Base-by-base conservation (phyloP, 2,888 invertebrate species). In the Agriopis leucophaearia region DNA sequence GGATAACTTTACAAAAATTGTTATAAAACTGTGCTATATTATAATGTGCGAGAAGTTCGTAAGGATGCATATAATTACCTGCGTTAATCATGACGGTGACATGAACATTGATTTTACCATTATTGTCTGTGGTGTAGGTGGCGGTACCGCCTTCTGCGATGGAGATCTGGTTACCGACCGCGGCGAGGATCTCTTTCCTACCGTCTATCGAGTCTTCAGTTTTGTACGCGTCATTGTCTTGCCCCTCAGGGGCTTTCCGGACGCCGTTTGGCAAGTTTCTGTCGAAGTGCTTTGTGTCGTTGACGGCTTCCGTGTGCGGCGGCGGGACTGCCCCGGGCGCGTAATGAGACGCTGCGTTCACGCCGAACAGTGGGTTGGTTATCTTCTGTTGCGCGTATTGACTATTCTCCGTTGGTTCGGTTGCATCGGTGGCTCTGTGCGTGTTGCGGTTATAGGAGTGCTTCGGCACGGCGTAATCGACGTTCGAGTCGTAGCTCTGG, bases 21-120 rank as follows among this genome's bases (percentile, higher is more conserved):
- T 76, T 72, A 75, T 82, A 74, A 78, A 72, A 52, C 74, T 81
- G 87, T 88, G 87, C 88, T 81, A 72, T 75, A 74, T 72, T 70
- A 64, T 69, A 69, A 72, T 78, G 80, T 78, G 78, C 78, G 51
- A 42, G 69, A 68, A 69, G 83, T 89, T 88, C 88, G 85, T 90
- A 92, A 89, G 92, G 93, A 94, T 92, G 94, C 92, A 93, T 91
- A 92, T 93, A 93, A 90, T 94, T 92, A 88, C 95, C 95, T 80
- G 96, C 96, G 87, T 96, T 96, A 85, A 97, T 98, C 94, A 97
- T 96, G 91, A 97, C 97, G 88, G 97, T 97, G 88, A 97, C 97
- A 95, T 96, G 97, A 89, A 97, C 97, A 95, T 97, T 97, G 94
- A 97, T 97, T 95, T 97, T 97, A 88, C 97, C 97, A 94, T 97